phyloP scores from a whole-genome alignment of 2,113 vertebrate species.

The Platichthys stellatus region DNA sequence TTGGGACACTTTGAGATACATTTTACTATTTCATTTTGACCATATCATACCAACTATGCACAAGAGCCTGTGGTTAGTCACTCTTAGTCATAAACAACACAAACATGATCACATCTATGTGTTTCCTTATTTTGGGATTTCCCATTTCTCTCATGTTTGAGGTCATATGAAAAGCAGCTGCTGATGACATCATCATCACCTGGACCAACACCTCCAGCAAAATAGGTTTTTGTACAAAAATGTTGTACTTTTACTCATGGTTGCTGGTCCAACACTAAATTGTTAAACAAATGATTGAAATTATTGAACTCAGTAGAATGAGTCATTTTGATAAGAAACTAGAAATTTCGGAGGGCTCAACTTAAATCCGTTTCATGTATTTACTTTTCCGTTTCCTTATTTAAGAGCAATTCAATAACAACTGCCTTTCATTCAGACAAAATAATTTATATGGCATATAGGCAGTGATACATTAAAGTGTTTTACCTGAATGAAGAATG shows the following conservation, averaged over 20 bases:
- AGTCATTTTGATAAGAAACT: too few species aligned
- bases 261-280: too few species aligned
- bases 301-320: too few species aligned
- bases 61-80: not conserved
- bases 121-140: not conserved
- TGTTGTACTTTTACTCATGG: too few species aligned
- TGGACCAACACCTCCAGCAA: not conserved
- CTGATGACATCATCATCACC: not conserved
- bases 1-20: too few species aligned
- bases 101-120: not conserved
- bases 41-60: not conserved
- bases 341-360: too few species aligned
- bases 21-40: too few species aligned
- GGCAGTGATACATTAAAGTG: not conserved
- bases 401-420: not conserved
- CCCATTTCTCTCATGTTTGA: not conserved
- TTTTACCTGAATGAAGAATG: conserved; percentile 89
- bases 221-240: too few species aligned
- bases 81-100: not conserved
- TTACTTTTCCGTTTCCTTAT: too few species aligned
- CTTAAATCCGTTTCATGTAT: too few species aligned
- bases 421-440: not conserved
- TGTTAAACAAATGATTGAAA: too few species aligned
- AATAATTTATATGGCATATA: not conserved
- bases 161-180: conserved; percentile 12